Evolutionary conservation across 2,797 vertebrate genomes (phyloP), one percentile per base, ranked within the genome.

Genomic region (Thaleichthys pacificus): DNA sequence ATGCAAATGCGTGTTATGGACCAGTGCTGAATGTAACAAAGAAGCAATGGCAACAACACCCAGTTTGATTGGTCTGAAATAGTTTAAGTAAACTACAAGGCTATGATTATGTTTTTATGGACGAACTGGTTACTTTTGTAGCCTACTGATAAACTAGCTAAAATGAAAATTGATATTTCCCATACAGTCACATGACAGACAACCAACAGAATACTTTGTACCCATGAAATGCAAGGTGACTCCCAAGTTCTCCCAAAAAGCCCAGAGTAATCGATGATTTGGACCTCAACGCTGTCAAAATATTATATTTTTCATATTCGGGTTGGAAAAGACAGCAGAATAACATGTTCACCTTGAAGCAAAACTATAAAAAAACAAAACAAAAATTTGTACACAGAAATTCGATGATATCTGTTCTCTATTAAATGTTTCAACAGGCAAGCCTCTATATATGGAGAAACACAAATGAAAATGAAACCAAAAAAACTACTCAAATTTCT

Each of bases 351-450:
- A 91, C 84, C 84, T 89, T 84, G 84, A 92, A 90, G 85, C 82
- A 85, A 88, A 91, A 87, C 81, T 84, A 85, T 85, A 78, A 83
- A 82, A 70, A 75, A 82, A 84, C 84, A 73, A 77, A 83, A 76
- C 57, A 70, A 76, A 88, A 89, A 91, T 79, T 88, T 85, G 86
- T 96, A 97, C 96, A 98, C 96, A 97, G 95, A 98, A 97, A 98
- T 97, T 97, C 95, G 86, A 96, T 97, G 95, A 96, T 96, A 94
- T 97, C 95, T 96, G 95, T 96, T 97, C 95, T 97, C 95, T 95
- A 95, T 95, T 94, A 93, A 92, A 92, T 88, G 87, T 88, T 94
- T 92, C 92, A 93, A 87, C 87, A 89, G 80, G 87, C 91, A 96
- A 94, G 92, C 91, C 86, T 95, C 80, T 91, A 91, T 89, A 87